Percentiles rank a stretch among this genome's conserved stretches.
Conservation (phyloP, 2,797 vertebrate genomes). For the Xiphophorus birchmanni region DNA sequence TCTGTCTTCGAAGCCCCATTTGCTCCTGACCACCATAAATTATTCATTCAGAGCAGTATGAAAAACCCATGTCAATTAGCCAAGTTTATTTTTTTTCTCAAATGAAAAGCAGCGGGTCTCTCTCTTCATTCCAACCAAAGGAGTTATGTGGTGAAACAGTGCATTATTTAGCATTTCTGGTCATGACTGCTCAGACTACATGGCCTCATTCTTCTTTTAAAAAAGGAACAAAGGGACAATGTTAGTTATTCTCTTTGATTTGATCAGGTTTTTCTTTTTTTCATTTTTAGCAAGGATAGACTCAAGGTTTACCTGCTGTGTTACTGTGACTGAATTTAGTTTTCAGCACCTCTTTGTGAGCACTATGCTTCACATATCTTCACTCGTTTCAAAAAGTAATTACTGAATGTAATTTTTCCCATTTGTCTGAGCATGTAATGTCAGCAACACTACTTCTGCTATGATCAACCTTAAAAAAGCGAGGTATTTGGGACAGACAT, state of each 20-base stretch:
- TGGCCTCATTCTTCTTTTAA: slow-evolving; percentile 45
- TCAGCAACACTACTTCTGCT: neutral
- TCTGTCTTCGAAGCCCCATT: slow-evolving; percentile 45
- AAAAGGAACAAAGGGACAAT: slow-evolving; percentile 40
- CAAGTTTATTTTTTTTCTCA: slow-evolving; percentile 64
- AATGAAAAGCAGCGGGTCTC: slow-evolving; percentile 59
- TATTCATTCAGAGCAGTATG: slow-evolving; percentile 76
- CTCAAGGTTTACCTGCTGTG: slow-evolving; percentile 22
- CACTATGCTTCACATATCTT: slow-evolving; percentile 15
- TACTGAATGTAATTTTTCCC: neutral
- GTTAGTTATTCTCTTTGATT: slow-evolving; percentile 63
- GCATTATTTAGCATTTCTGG: slow-evolving; percentile 74
- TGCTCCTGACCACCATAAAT: slow-evolving; percentile 67
- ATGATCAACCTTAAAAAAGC: neutral
- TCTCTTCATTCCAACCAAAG: slow-evolving; percentile 36
- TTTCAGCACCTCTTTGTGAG: slow-evolving; percentile 19
- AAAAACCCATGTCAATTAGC: slow-evolving; percentile 79
- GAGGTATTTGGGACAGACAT: neutral
- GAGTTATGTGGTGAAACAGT: slow-evolving; percentile 49
- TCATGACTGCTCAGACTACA: slow-evolving; percentile 44
- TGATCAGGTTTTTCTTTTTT: slow-evolving; percentile 24
- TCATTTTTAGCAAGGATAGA: slow-evolving; percentile 13
- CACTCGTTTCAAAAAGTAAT: slow-evolving; percentile 19
- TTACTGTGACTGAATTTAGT: slow-evolving; percentile 25
- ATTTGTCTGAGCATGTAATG: neutral